Base-by-base conservation (phyloP, 2,888 invertebrate genomes). In the Tinea pellionella region DNA sequence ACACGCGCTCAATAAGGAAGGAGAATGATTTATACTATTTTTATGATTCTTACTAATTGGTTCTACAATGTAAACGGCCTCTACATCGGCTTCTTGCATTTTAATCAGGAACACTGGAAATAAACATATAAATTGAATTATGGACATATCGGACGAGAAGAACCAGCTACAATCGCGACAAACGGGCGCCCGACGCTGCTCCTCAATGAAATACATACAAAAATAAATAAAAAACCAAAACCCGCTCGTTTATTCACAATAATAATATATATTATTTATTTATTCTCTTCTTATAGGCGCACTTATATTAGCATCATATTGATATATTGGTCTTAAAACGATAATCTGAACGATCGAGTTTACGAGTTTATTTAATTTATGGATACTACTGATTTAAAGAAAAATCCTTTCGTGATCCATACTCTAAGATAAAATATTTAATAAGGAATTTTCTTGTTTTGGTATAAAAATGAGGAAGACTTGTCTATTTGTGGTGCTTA, bases 101-200 rank as follows among this genome's bases (percentile, higher is more conserved):
- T 83, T 82, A 83, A 82, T 81, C 75, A 77, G 69, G 73, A 73
- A 74, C 74, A 73, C 74, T 80, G 75, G 74, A 77, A 77, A 79
- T 79, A 78, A 78, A 77, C 74, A 76, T 75, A 65, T 64, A 66
- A 65, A 74, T 77, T 76, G 74, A 77, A 75, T 74, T 79, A 81
- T 80, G 78, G 77, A 69, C 75, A 73, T 74, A 78, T 73, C 74
- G 77, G 81, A 82, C 84, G 72, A 81, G 80, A 82, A 79, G 80
- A 83, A 83, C 85, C 82, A 84, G 84, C 84, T 80, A 80, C 78
- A 77, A 79, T 75, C 78, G 82, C 85, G 82, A 75, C 82, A 76
- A 75, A 73, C 74, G 71, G 85, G 82, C 84, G 83, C 83, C 84
- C 16, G 24, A 3, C 16, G 29, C n/a, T 19, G 43, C 51, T 30